A percentile compares a stretch with the other conserved stretches of the same genome.
phyloP scores from a whole-genome alignment of 1,140 invertebrate species.

The Samia ricini region DNA sequence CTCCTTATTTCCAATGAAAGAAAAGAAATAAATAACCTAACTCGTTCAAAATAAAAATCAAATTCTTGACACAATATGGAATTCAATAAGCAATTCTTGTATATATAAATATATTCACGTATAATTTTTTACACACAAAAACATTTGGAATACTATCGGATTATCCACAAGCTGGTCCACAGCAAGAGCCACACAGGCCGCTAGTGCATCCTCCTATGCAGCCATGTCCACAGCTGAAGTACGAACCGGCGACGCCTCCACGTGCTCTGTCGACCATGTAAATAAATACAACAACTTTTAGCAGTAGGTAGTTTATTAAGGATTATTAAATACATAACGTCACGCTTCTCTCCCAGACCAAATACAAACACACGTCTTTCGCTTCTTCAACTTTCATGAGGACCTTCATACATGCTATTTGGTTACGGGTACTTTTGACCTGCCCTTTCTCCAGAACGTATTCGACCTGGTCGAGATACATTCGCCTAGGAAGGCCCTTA shows the following conservation, averaged over 20 bases:
- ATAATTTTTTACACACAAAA: background rate
- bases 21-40: background rate
- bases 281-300: too few species aligned
- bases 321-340: too few species aligned
- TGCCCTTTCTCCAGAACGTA: too few species aligned
- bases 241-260: constrained; percentile 56
- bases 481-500: too few species aligned
- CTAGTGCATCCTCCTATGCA: constrained; percentile 61
- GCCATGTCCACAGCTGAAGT: constrained; percentile 58
- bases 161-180: constrained; percentile 32
- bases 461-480: too few species aligned
- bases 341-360: too few species aligned
- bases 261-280: constrained; percentile 36
- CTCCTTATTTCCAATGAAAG: background rate
- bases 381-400: too few species aligned
- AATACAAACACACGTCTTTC: too few species aligned
- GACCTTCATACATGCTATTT: too few species aligned
- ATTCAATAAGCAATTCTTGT: background rate
- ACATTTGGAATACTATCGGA: background rate
- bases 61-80: background rate
- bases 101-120: background rate
- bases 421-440: too few species aligned
- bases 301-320: too few species aligned
- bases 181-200: constrained; percentile 54
- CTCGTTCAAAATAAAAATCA: background rate